Evolutionary conservation across 2,797 vertebrate species (phyloP).

Genomic region (Sternarchorhynchus goeldii): DNA sequence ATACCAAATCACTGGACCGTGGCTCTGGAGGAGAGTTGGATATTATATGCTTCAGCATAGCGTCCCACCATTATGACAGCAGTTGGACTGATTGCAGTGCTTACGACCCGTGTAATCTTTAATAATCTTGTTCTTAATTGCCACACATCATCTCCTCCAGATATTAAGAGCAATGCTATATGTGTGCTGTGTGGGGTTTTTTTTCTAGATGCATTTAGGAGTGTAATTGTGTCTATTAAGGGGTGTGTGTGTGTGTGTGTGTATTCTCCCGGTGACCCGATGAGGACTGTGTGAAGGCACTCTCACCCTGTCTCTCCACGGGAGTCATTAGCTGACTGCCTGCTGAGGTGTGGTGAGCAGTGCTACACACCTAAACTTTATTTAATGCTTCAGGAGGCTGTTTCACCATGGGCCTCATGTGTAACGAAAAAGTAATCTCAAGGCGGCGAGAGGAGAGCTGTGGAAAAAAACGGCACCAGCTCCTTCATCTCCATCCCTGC

Average conservation of each 20-base stretch:
- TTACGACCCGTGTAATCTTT: slow-evolving; percentile 45
- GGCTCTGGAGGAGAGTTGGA: slow-evolving; percentile 30
- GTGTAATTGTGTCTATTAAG: slow-evolving; percentile 12
- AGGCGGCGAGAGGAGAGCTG: slow-evolving; percentile 52
- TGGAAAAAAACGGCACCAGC: slow-evolving; percentile 9
- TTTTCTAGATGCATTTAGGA: too few species aligned
- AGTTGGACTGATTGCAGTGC: slow-evolving; percentile 46
- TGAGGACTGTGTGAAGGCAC: slow-evolving; percentile 35
- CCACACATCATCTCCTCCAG: slow-evolving; percentile 37
- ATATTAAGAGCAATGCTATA: slow-evolving; percentile 42
- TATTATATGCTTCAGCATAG: slow-evolving; percentile 40
- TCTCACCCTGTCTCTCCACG: slow-evolving; percentile 44
- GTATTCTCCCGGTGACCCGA: slow-evolving; percentile 46
- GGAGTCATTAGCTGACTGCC: slow-evolving; percentile 62
- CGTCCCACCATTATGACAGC: slow-evolving; percentile 42
- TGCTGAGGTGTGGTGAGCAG: slow-evolving; percentile 59
- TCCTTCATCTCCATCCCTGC: slow-evolving; percentile 47
- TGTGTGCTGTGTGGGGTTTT: neutral
- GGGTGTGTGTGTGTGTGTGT: slow-evolving; percentile 5
- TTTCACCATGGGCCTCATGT: slow-evolving; percentile 62
- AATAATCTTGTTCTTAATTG: slow-evolving; percentile 55
- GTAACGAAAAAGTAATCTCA: slow-evolving; percentile 66
- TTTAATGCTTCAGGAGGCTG: slow-evolving; percentile 66
- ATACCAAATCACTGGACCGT: slow-evolving; percentile 47
- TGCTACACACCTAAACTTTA: slow-evolving; percentile 62